phyloP scores from a whole-genome alignment of 2,797 vertebrate genomes.

The Staurois parvus region DNA sequence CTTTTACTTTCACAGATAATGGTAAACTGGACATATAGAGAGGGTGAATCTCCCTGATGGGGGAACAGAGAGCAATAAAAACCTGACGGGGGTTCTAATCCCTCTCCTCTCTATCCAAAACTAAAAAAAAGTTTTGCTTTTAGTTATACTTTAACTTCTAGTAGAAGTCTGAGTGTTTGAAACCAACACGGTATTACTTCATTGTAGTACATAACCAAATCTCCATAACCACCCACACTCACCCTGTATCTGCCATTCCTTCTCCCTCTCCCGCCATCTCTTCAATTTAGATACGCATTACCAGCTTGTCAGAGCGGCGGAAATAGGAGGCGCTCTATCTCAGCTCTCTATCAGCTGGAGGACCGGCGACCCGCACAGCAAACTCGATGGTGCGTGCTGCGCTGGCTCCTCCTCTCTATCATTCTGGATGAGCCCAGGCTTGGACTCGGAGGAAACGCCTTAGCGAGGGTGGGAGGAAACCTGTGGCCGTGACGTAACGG shows the following conservation, averaged over 20 bases:
- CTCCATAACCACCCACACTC: neutral
- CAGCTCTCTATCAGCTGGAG: neutral
- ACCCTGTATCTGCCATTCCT: conserved; percentile 51
- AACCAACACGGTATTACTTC: too few species aligned
- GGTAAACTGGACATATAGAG: too few species aligned
- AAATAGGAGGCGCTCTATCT: neutral
- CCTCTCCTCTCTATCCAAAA: too few species aligned
- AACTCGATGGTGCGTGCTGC: conserved; percentile 1
- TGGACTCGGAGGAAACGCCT: neutral
- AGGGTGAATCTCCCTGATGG: too few species aligned
- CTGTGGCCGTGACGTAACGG: conserved; percentile 21
- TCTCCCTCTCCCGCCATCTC: conserved; percentile 41
- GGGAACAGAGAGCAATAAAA: too few species aligned
- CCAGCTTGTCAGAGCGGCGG: neutral
- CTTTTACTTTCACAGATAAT: too few species aligned
- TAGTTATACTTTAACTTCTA: too few species aligned
- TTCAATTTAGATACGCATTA: neutral
- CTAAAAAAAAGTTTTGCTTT: too few species aligned
- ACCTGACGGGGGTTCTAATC: too few species aligned
- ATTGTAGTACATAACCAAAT: too few species aligned
- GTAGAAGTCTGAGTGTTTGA: too few species aligned
- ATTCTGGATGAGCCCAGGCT: neutral
- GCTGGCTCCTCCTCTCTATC: neutral
- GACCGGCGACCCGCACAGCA: neutral
- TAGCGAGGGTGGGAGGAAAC: neutral